phyloP scores from a whole-genome alignment of 23 tunicate genomes.

The Trididemnum clinides region DNA sequence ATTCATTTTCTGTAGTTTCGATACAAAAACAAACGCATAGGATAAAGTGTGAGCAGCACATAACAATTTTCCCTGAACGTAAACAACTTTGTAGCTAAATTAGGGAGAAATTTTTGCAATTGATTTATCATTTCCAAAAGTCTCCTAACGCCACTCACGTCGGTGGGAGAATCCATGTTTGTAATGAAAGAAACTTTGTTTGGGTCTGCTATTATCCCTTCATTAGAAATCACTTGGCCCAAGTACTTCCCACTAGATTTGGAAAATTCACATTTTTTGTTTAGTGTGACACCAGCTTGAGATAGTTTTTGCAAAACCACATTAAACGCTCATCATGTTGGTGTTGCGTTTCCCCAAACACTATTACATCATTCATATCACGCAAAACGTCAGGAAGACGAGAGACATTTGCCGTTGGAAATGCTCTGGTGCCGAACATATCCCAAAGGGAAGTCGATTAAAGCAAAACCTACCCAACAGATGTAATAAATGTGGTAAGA shows the following conservation, averaged over 20 bases:
- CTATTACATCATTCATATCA: constrained; percentile 6
- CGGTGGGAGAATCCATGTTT: neutral
- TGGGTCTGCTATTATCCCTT: neutral
- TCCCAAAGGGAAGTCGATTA: constrained; percentile 42
- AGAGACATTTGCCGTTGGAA: constrained; percentile 37
- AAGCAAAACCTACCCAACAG: constrained; percentile 46
- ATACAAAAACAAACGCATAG: too few species aligned
- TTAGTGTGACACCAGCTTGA: constrained; percentile 8
- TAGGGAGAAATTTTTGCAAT: too few species aligned
- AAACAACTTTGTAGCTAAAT: too few species aligned
- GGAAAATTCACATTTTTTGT: constrained; percentile 31
- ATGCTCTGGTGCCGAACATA: constrained; percentile 47
- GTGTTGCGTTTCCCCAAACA: constrained; percentile 10
- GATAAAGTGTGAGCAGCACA: too few species aligned
- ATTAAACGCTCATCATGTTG: constrained; percentile 11
- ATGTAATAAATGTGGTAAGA: constrained; percentile 32
- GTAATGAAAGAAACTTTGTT: neutral
- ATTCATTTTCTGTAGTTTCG: too few species aligned
- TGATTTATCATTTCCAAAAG: too few species aligned
- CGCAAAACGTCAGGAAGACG: neutral
- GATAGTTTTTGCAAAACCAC: neutral
- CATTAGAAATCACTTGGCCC: constrained; percentile 13
- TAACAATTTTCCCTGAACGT: too few species aligned
- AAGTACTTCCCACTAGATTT: neutral
- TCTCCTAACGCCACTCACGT: too few species aligned